Evolutionary conservation across 1,140 invertebrate species (phyloP).

Genomic region (Probaryconus sp.): DNA sequence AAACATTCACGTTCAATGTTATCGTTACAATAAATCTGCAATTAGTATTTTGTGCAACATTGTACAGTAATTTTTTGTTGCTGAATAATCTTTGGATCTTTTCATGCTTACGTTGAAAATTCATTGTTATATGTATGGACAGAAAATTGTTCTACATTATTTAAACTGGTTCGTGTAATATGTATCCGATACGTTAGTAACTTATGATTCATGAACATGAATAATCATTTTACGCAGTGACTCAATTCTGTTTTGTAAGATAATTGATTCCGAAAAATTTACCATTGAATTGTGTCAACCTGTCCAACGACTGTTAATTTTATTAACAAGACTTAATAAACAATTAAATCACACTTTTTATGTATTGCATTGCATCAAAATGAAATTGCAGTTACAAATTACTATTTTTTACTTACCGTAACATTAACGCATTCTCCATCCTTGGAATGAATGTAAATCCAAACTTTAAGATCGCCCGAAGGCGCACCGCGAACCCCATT

Average conservation of each 20-base stretch:
- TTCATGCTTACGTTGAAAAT: too few species aligned
- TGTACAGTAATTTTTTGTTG: too few species aligned
- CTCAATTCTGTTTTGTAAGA: constrained; percentile 7
- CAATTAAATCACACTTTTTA: too few species aligned
- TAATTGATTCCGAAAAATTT: neutral
- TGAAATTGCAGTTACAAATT: too few species aligned
- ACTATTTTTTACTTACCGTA: constrained; percentile 79
- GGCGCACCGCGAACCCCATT: constrained; percentile 80
- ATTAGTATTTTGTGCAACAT: too few species aligned
- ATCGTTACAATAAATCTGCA: too few species aligned
- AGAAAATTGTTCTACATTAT: too few species aligned
- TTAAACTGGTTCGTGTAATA: constrained; percentile 33
- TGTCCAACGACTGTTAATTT: neutral
- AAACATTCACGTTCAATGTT: too few species aligned
- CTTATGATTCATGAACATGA: constrained; percentile 25
- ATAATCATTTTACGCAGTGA: constrained; percentile 13
- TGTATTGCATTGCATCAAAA: too few species aligned
- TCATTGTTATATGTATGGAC: too few species aligned
- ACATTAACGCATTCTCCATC: constrained; percentile 81
- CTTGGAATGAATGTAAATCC: constrained; percentile 83
- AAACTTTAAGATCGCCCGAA: constrained; percentile 89
- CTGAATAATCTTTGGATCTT: too few species aligned
- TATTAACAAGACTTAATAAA: too few species aligned
- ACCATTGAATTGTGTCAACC: neutral
- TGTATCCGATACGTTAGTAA: constrained; percentile 23